Evolutionary conservation across 92 coral and sea anemone species (phyloP).

Genomic region (Zoanthus gigantus): DNA sequence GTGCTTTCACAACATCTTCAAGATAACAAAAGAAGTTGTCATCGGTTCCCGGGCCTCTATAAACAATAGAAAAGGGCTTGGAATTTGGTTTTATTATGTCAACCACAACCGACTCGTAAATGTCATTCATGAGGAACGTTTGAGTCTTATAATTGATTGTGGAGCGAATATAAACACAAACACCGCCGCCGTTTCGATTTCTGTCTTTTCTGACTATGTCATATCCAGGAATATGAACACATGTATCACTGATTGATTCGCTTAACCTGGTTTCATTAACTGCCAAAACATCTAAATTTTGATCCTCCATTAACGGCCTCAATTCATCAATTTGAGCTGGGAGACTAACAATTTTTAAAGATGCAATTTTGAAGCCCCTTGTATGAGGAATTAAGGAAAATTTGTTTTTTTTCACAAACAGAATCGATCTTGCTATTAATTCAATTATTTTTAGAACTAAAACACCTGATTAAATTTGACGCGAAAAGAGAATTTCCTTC

Average conservation of each 20-base stretch:
- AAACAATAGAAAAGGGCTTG: too few species aligned
- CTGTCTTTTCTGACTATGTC: neutral
- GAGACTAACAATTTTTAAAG: slow-evolving; percentile 13
- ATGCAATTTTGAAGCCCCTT: slow-evolving; percentile 35
- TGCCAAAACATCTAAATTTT: too few species aligned
- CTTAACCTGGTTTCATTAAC: slow-evolving; percentile 9
- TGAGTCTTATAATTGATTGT: slow-evolving; percentile 9
- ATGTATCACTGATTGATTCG: slow-evolving; percentile 9
- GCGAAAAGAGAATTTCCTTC: slow-evolving; percentile 25
- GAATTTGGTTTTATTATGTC: neutral
- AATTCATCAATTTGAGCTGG: slow-evolving; percentile 33
- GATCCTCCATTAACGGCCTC: slow-evolving; percentile 6
- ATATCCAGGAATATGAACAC: slow-evolving; percentile 18
- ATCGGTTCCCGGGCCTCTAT: too few species aligned
- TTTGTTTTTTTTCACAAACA: neutral
- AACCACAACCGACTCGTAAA: slow-evolving; percentile 7
- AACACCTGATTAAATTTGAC: slow-evolving; percentile 5
- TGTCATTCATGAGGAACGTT: neutral
- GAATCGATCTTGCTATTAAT: slow-evolving; percentile 15
- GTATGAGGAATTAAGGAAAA: neutral
- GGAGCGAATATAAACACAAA: too few species aligned
- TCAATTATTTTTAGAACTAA: slow-evolving; percentile 13
- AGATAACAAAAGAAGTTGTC: too few species aligned
- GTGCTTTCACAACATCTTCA: too few species aligned
- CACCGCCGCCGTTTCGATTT: slow-evolving; percentile 9